phyloP scores from a whole-genome alignment of 2,797 vertebrate species.

The Mormyrops boulengeri region DNA sequence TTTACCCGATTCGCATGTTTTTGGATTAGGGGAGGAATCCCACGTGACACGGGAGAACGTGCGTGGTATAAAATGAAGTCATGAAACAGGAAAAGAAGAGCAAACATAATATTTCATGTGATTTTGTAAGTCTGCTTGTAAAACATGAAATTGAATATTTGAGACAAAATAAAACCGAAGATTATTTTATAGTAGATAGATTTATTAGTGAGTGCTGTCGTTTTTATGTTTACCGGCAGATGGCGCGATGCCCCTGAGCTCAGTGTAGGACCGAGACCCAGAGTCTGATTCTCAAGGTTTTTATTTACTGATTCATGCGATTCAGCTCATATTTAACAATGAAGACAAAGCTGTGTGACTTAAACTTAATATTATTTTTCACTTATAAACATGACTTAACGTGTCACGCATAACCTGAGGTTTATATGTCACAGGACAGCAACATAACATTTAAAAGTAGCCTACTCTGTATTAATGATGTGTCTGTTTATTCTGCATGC shows the following conservation, averaged over 20 bases:
- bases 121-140: neutral
- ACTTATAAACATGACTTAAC: neutral
- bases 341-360: neutral
- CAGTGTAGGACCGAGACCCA: neutral
- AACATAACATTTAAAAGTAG: neutral
- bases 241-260: neutral
- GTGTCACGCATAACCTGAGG: neutral
- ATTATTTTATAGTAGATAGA: neutral
- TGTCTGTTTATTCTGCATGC: neutral
- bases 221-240: neutral
- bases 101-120: neutral
- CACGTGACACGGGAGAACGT: neutral
- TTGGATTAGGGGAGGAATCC: neutral
- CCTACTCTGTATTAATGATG: neutral
- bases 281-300: neutral
- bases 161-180: neutral
- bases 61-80: neutral
- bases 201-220: neutral
- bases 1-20: neutral
- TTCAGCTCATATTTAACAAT: neutral
- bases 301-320: neutral
- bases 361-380: neutral
- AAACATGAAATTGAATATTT: neutral
- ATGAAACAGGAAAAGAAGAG: neutral
- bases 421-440: neutral